A percentile compares a stretch with the other conserved stretches of the same genome.
These are phyloP conservation scores for Melanotaenia trifasciata DNA, from an alignment of 2,797 vertebrate genomes.

Conservation along the genomic window DNA sequence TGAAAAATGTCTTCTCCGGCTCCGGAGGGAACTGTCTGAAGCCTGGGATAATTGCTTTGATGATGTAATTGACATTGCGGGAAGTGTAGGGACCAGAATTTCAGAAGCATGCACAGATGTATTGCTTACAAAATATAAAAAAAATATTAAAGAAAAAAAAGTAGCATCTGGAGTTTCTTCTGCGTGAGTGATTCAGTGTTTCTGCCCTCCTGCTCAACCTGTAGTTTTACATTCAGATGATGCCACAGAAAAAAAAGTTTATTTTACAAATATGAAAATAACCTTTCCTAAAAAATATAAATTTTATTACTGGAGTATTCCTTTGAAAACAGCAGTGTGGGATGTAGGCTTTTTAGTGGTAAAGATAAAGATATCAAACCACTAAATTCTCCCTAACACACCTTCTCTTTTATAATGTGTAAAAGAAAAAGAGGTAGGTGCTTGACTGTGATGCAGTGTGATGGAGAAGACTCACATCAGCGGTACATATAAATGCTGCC, in stretches of 20 bases:
- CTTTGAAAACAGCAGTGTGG: neutral
- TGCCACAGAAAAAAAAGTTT: neutral
- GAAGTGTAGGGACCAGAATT: neutral
- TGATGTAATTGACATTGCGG: slow-evolving; percentile 5
- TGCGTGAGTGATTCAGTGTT: neutral
- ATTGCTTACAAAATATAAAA: neutral
- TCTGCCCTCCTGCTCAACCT: neutral
- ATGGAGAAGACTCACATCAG: too few relatives aligned
- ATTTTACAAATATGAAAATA: neutral
- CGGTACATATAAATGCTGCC: too few relatives aligned
- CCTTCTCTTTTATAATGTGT: too few relatives aligned
- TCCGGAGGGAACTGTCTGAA: neutral
- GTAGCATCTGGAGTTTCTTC: neutral
- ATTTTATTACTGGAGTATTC: neutral
- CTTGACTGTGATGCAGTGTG: too few relatives aligned
- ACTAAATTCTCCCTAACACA: too few relatives aligned
- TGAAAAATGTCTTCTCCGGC: neutral
- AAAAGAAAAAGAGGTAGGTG: neutral
- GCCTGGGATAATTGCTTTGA: neutral
- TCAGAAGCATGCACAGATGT: neutral
- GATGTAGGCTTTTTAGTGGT: neutral
- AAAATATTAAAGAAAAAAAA: neutral
- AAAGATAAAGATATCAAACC: neutral
- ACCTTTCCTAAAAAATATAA: neutral
- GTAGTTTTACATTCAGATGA: neutral